Evolutionary conservation across 2,888 invertebrate species (phyloP).

Genomic region (Monoplex corrugatus): DNA sequence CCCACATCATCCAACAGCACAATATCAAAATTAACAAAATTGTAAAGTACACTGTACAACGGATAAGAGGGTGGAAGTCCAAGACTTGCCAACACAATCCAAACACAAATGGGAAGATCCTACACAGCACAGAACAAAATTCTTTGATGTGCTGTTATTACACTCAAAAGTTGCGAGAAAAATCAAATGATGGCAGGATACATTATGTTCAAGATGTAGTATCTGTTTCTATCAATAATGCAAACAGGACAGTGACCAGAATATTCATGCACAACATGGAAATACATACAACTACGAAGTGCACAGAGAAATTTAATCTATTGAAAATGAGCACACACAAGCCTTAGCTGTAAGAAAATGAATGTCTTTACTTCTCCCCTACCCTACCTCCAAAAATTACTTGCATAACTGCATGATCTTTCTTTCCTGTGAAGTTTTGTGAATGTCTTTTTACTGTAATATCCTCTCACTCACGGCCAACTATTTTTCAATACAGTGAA

Average conservation of each 20-base stretch:
- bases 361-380: too few species aligned
- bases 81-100: neutral
- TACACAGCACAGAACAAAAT: neutral
- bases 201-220: neutral
- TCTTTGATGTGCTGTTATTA: neutral
- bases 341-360: too few species aligned
- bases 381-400: too few species aligned
- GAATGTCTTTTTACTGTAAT: too few species aligned
- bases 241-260: neutral
- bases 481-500: too few species aligned
- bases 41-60: neutral
- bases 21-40: constrained; percentile 43
- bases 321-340: neutral
- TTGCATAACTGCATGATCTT: too few species aligned
- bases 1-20: constrained; percentile 17
- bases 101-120: neutral
- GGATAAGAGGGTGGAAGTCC: neutral
- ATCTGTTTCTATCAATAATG: neutral
- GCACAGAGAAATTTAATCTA: neutral
- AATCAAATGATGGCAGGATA: constrained; percentile 23
- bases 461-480: too few species aligned
- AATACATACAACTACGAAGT: too few species aligned
- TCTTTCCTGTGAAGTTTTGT: too few species aligned
- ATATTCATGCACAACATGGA: constrained; percentile 20
- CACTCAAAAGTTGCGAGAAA: too few species aligned